Percentiles rank a stretch among this genome's conserved stretches.
phyloP scores from a whole-genome alignment of 92 coral and sea anemone species.

The Siderastrea siderea region DNA sequence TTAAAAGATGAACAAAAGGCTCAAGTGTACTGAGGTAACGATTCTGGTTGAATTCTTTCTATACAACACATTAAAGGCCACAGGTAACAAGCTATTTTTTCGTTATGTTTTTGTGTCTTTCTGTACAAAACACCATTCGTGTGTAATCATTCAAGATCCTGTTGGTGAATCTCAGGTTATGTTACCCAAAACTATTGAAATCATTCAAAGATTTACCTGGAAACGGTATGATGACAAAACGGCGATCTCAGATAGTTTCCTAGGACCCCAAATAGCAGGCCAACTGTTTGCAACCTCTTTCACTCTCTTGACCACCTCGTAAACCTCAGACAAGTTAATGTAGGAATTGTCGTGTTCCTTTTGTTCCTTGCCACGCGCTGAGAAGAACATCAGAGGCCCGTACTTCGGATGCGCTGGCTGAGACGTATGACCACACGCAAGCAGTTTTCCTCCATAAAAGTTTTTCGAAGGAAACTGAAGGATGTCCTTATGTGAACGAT shows the following conservation, averaged over 20 bases:
- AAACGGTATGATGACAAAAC: slow-evolving; percentile 80
- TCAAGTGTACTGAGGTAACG: too few relatives aligned
- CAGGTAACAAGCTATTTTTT: too few relatives aligned
- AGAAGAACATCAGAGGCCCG: slow-evolving; percentile 82
- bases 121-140: too few relatives aligned
- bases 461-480: slow-evolving; percentile 85
- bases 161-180: too few relatives aligned
- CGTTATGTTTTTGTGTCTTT: too few relatives aligned
- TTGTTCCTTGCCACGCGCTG: slow-evolving; percentile 81
- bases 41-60: too few relatives aligned
- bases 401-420: slow-evolving; percentile 78
- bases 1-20: too few relatives aligned
- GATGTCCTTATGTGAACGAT: slow-evolving; percentile 88
- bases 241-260: slow-evolving; percentile 71
- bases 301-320: slow-evolving; percentile 75
- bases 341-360: slow-evolving; percentile 78
- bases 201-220: slow-evolving; percentile 59
- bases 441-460: slow-evolving; percentile 83
- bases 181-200: too few relatives aligned
- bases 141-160: too few relatives aligned
- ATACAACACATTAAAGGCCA: too few relatives aligned
- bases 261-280: slow-evolving; percentile 84
- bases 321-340: slow-evolving; percentile 81
- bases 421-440: slow-evolving; percentile 65
- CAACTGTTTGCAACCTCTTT: slow-evolving; percentile 65